Evolutionary conservation across 1,140 invertebrate genomes (phyloP), one percentile per base, ranked within the genome.

Genomic region (Heliconius eleuchia): DNA sequence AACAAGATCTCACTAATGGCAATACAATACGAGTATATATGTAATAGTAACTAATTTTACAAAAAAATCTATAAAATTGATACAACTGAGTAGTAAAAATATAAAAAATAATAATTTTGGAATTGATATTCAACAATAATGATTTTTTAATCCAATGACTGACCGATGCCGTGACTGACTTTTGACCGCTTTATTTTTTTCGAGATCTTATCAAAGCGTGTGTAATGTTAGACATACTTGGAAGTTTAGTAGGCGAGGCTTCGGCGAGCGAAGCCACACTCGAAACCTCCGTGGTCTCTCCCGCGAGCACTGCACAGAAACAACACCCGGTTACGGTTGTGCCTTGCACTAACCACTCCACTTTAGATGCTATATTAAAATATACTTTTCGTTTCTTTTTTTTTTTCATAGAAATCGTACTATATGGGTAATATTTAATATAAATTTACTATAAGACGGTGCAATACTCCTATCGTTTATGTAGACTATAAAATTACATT

Each of bases 241-340:
- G 95, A 93, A 94, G 94, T 91, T 95, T 96, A 95, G 95, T 96
- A 88, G 95, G 95, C 87, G 91, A 83, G 82, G 90, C 85, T 79
- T 92, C 92, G 88, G 95, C 95, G 90, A 95, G 88, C 84, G 92
- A 87, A 85, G 93, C 91, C 94, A 91, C 93, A 92, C 93, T 95
- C 89, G 94, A 94, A 94, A 89, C 91, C 91, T 95, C 95, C 92
- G 95, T 91, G 88, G 94, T 84, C 86, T 94, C 90, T 80, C 86
- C 89, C 86, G 86, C 91, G 88, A 87, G 87, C 92, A 90, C 94
- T 94, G 92, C 88, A 93, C 91, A 95, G 82, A 94, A 92, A 92
- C 85, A 95, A 91, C 85, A 88, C 82, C 84, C 81, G 75, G 80
- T 86, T 86, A 85, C 71, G 74, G 55, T 73, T 73, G 78, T 37